Evolutionary conservation across 92 coral and sea anemone genomes (phyloP), one percentile per base, ranked within the genome.

Genomic region (Pocillopora grandis): DNA sequence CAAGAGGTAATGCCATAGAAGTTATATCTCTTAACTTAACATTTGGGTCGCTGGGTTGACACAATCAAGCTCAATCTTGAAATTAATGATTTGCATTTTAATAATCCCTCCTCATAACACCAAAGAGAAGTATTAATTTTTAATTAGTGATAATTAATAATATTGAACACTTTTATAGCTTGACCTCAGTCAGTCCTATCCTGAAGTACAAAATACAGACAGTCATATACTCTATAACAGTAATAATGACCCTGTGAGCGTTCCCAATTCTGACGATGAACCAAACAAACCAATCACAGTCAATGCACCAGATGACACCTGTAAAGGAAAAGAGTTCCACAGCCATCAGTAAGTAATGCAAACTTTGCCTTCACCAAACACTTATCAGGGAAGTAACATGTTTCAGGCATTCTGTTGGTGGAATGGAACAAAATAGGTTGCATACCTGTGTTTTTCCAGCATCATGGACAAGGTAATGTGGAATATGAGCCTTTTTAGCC

Each of bases 381-480:
- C 52, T 0, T 42, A 42, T 42, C 0, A 7, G 52, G 8, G 8
- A 42, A 42, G 52, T 42, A 42, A 7, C 52, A 0, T 42, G 52
- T 42, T 42, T 1, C 52, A 42, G 52, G 31, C 31, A 27, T 27
- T 27, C 31, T 27, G 31, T 42, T 7, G 5, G 52, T 42, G 52
- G 8, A 42, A 64, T 4, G 9, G 67, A 57, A 36, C 42, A 58
- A 61, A 61, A 61, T 3, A 61, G 64, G 64, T 61, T 4, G 18
- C 64, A 61, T 62, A 95, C 98, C 93, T 95, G 98, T 48, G 98
- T 95, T 73, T 85, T 90, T 19, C 98, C 98, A 58, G 96, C 98
- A 83, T 95, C 98, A 37, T 91, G 90, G 7, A 95, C 98, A 36
- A 95, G 90, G 65, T 90, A 95, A 19, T 85, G 68, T 18, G 94